Conservation (phyloP, 2,888 invertebrate genomes). For the Nemotelus pantherinus region DNA sequence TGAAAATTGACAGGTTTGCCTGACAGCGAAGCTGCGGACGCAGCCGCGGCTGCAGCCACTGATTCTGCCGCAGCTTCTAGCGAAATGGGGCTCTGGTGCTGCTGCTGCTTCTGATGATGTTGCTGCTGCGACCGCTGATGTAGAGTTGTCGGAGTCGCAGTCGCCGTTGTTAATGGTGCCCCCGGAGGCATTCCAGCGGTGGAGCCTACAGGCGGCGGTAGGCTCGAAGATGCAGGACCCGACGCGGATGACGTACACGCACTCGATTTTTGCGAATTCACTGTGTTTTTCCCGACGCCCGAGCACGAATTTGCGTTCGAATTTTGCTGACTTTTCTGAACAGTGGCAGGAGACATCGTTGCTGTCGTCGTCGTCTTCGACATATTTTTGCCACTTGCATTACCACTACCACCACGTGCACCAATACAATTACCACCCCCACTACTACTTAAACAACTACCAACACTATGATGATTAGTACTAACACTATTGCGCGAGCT, state of each 20-base stretch:
- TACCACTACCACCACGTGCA: slow-evolving; percentile 53
- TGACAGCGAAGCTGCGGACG: slow-evolving; percentile 50
- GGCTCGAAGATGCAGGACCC: slow-evolving; percentile 4
- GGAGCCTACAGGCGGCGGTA: slow-evolving; percentile 19
- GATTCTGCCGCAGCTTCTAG: slow-evolving; percentile 23
- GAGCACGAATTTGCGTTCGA: slow-evolving; percentile 10
- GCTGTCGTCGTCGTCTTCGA: slow-evolving; percentile 48
- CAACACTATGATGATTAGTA: slow-evolving; percentile 51
- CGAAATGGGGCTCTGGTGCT: slow-evolving; percentile 42
- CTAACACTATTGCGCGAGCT: slow-evolving; percentile 50
- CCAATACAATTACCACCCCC: slow-evolving; percentile 49
- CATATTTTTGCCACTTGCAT: slow-evolving; percentile 56
- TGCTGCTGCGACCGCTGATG: slow-evolving; percentile 57
- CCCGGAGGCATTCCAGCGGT: slow-evolving; percentile 39
- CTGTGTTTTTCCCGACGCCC: slow-evolving; percentile 24
- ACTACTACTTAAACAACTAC: slow-evolving; percentile 43
- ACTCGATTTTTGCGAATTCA: slow-evolving; percentile 32
- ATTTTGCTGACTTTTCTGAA: slow-evolving; percentile 44
- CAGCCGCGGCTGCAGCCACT: slow-evolving; percentile 23
- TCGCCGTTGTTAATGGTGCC: slow-evolving; percentile 39
- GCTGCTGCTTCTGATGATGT: slow-evolving; percentile 57
- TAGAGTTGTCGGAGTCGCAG: slow-evolving; percentile 43
- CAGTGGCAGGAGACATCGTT: slow-evolving; percentile 40
- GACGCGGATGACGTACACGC: slow-evolving; percentile 1
- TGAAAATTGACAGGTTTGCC: slow-evolving; percentile 56